Percentiles rank a stretch among this genome's conserved stretches.
These are phyloP conservation scores for Spermophilus dauricus DNA, from an alignment of 2,113 vertebrate genomes.

Conservation along the genomic window DNA sequence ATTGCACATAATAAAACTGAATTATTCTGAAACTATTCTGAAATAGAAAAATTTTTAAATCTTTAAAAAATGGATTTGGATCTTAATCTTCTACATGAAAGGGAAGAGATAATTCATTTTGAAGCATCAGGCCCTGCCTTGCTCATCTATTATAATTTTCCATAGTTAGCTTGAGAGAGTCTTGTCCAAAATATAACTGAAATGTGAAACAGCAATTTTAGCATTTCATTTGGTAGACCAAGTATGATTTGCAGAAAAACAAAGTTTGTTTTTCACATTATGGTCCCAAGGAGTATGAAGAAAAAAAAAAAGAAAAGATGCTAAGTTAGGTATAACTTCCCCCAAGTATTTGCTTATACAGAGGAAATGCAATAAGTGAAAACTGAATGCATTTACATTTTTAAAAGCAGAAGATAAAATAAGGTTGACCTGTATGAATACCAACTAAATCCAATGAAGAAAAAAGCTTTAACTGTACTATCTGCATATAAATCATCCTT, in stretches of 20 bases:
- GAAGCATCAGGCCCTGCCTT: background rate
- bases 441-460: background rate
- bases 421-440: background rate
- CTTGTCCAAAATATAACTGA: background rate
- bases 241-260: background rate
- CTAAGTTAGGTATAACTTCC: background rate
- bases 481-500: background rate
- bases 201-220: background rate
- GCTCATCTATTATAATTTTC: background rate
- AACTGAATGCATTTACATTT: background rate
- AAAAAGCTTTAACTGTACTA: background rate
- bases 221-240: background rate
- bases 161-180: background rate
- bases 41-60: conserved; percentile 53
- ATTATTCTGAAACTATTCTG: conserved; percentile 58
- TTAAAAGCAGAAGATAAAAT: background rate
- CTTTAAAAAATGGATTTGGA: conserved; percentile 41
- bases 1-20: conserved; percentile 46
- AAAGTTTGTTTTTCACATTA: background rate
- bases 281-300: background rate
- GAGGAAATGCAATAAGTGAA: background rate
- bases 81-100: conserved; percentile 55
- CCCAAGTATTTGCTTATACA: background rate
- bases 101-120: background rate
- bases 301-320: conserved; percentile 46